Conservation (phyloP, 2,113 vertebrate species). For the Hydrolagus affinis region DNA sequence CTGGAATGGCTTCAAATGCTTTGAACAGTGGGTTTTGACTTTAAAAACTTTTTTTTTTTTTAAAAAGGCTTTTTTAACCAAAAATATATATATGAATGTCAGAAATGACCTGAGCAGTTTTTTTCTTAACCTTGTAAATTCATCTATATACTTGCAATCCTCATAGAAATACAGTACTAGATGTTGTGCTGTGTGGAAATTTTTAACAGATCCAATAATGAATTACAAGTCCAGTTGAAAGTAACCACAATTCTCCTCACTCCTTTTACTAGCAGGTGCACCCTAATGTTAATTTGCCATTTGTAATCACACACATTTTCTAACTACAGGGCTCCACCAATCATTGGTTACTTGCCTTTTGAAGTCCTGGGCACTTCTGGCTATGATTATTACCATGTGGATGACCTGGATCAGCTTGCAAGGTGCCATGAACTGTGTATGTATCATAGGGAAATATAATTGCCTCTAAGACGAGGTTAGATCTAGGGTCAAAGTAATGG, state of each 20-base stretch:
- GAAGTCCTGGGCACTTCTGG: slow-evolving; percentile 73
- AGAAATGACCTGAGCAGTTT: background rate
- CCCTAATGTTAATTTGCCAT: background rate
- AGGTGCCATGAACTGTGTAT: slow-evolving; percentile 68
- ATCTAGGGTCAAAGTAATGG: too few relatives aligned
- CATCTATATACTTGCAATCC: background rate
- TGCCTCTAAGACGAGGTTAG: too few relatives aligned
- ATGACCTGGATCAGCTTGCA: slow-evolving; percentile 66
- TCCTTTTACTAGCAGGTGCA: background rate
- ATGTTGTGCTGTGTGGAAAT: background rate
- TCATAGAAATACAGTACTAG: background rate
- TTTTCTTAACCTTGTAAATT: background rate
- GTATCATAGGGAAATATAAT: slow-evolving; percentile 39
- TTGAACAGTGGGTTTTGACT: background rate
- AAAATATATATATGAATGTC: background rate
- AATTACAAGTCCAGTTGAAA: background rate
- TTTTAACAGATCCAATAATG: background rate
- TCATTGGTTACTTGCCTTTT: slow-evolving; percentile 73
- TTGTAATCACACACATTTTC: slow-evolving; percentile 2
- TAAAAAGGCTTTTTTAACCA: too few relatives aligned
- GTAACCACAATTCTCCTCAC: background rate
- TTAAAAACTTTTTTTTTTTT: background rate
- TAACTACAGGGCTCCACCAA: slow-evolving; percentile 59
- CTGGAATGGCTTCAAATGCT: too few relatives aligned
- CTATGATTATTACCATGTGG: slow-evolving; percentile 72